A percentile compares a stretch with the other conserved stretches of the same genome.
Conservation (phyloP, 2,113 vertebrate genomes). For the Pantherophis guttatus region DNA sequence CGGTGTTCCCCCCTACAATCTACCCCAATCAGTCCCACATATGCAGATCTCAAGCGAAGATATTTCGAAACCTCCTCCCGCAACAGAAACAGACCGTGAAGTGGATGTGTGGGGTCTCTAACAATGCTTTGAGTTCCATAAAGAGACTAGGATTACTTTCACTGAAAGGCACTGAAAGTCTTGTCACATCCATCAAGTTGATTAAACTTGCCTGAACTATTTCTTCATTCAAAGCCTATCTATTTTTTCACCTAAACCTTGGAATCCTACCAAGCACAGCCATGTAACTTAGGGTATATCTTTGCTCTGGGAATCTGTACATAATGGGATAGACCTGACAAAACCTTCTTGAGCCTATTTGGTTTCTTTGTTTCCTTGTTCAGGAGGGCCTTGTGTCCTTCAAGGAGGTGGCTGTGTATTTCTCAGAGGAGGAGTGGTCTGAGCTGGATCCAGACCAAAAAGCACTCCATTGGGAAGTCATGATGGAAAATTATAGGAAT, state of each 20-base stretch:
- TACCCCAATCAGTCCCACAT: no score
- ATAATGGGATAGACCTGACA: no score
- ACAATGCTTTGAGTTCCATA: no score
- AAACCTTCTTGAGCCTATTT: not conserved
- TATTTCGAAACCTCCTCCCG: no score
- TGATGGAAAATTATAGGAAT: constrained; percentile 43
- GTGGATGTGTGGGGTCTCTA: no score
- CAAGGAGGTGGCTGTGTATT: constrained; percentile 33
- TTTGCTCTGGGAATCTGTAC: no score
- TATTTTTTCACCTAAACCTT: not conserved
- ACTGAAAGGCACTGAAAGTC: not conserved
- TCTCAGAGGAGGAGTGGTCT: constrained; percentile 39
- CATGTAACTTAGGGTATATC: not conserved
- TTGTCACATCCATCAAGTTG: not conserved
- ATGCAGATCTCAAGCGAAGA: no score
- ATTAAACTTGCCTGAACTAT: not conserved
- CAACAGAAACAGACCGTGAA: no score
- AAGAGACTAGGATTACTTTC: not conserved
- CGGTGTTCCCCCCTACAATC: no score
- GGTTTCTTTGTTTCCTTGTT: not conserved
- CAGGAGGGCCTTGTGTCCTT: not conserved
- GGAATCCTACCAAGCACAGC: not conserved
- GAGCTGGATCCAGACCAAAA: constrained; percentile 13
- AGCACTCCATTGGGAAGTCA: constrained; percentile 48
- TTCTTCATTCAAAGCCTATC: not conserved